Evolutionary conservation across 2,113 vertebrate genomes (phyloP), one percentile per base, ranked within the genome.

Genomic region (Labeo rohita): DNA sequence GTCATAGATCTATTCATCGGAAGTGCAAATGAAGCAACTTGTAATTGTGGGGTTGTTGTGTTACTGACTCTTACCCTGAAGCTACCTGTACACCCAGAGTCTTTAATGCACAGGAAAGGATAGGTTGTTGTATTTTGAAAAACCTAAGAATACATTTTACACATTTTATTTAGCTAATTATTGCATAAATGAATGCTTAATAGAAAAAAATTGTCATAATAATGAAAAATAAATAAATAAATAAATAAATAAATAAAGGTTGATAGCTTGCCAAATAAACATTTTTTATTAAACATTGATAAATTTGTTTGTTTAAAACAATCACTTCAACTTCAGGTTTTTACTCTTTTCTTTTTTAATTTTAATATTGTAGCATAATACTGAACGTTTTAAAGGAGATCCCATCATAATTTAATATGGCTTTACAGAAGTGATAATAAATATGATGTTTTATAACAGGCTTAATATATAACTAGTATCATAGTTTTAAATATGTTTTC

Each of bases 1-100:
- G 77, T 80, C 77, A 80, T 59, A 52, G 50, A 59, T 79, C 52
- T 79, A n/a, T 59, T 79, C 54, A 79, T 23, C 54, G 36, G 77
- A 80, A 59, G 54, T 80, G 54, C 18, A 78, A 36, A 61, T 45
- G 52, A 79, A 61, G 54, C 77, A 23, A 23, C 54, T 61, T 3
- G 3, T 80, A 80, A 80, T 61, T 80, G 9, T 15, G 6, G 34
- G 77, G 4, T 79, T 79, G 77, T 34, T 43, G 49, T 56, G 45
- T 75, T 75, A 1, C 73, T 13, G 36, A 54, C 49, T 54, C 15
- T 28, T 16, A 18, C 75, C 23, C 28, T 2, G 28, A 28, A 77
- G 75, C 50, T 16, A 36, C 13, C 2, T 3, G 2, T 15, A 72
- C 6, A 72, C 36, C 68, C 15, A 10, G 13, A 63, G 54, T 28